Percentiles rank a stretch among this genome's conserved stretches.
Conservation (phyloP, 2,113 vertebrate species). For the Sclerurus mexicanus region DNA sequence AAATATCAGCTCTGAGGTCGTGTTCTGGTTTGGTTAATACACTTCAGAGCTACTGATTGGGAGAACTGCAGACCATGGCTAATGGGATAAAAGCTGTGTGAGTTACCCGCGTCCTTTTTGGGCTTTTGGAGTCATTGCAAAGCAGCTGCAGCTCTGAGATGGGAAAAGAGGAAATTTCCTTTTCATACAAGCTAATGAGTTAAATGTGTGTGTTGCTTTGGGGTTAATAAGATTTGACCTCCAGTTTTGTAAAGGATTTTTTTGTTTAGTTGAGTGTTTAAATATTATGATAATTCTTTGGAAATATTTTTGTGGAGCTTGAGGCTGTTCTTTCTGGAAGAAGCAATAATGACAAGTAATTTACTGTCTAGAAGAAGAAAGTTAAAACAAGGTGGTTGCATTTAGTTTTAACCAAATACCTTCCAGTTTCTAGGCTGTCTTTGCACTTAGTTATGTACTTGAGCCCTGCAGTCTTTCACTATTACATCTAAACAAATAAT, state of each 20-base stretch:
- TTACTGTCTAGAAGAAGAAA: not conserved
- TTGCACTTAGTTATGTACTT: not conserved
- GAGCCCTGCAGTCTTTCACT: not conserved
- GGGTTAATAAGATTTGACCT: constrained; percentile 22
- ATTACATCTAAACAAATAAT: not conserved
- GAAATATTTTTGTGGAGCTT: not conserved
- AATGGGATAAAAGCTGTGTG: constrained; percentile 7
- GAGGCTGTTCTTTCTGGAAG: not conserved
- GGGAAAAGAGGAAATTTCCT: not conserved
- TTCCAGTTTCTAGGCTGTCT: not conserved
- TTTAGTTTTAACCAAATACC: not conserved
- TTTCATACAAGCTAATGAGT: constrained; percentile 8
- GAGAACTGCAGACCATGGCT: constrained; percentile 12
- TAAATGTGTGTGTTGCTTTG: not conserved
- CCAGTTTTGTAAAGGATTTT: not conserved
- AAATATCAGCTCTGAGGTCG: constrained; percentile 24
- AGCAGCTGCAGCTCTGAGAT: not conserved
- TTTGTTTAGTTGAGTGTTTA: not conserved
- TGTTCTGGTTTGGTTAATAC: constrained; percentile 31
- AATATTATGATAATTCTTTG: not conserved
- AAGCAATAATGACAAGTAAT: not conserved
- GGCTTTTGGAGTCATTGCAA: not conserved
- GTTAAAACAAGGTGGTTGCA: not conserved
- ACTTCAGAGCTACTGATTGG: constrained; percentile 24
- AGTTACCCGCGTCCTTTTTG: not conserved